Base-by-base conservation (phyloP, 2,888 invertebrate species). In the Lasioglossum leucozonium region DNA sequence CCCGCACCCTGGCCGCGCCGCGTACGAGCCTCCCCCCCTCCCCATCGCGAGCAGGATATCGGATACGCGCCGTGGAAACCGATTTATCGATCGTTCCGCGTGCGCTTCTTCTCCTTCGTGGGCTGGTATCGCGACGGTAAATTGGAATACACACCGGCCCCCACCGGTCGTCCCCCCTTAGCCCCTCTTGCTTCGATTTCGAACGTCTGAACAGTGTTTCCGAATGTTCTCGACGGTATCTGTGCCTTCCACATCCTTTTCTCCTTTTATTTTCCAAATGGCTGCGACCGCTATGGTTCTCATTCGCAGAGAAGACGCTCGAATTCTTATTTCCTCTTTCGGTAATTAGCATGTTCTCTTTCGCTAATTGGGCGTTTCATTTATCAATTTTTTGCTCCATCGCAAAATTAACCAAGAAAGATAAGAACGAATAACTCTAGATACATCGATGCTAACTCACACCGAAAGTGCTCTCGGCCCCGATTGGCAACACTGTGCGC, bases 1-100 rank as follows among this genome's bases (percentile, higher is more conserved):
- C 91, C 92, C 92, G 88, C 91, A 91, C 91, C 89, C 87, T 85
- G 85, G 82, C 85, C 83, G 85, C 74, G 55, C 85, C 87, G 80
- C 85, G 76, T 86, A 78, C 75, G 77, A 74, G 81, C 87, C 87
- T 87, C 75, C 85, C 83, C 81, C 77, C 78, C 79, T 80, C 79
- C 74, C 85, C 84, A 55, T 84, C 71, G 81, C 79, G 82, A 71
- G 77, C 81, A 81, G 84, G 82, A 86, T 85, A 84, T 81, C 81
- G 84, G 87, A 89, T 90, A 90, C 82, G 82, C 84, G 79, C 83
- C 81, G 87, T 91, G 87, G 80, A 89, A 88, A 87, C 84, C 87
- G 88, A 85, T 86, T 86, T 87, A 85, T 89, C 89, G 89, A 89
- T 89, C 88, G 82, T 84, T 85, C 84, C 83, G 74, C 78, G 78